phyloP scores from a whole-genome alignment of 2,797 vertebrate genomes.

The Enteromius unitaeniatus region DNA sequence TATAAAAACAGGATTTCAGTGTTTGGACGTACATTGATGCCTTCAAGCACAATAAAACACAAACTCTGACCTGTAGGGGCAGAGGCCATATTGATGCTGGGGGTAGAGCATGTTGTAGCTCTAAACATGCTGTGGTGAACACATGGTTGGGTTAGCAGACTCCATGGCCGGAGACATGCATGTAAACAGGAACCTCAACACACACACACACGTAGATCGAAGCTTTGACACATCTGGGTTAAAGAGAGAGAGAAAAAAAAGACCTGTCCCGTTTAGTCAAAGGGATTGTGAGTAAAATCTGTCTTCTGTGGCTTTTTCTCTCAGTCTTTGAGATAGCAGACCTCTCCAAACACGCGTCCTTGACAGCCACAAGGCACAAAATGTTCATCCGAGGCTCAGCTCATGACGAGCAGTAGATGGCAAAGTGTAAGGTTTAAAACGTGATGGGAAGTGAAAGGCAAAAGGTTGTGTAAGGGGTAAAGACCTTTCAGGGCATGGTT shows the following conservation, averaged over 20 bases:
- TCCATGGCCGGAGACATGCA: slow-evolving; percentile 4
- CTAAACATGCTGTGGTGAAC: slow-evolving; percentile 51
- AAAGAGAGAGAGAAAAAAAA: slow-evolving; percentile 22
- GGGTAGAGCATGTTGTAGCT: slow-evolving; percentile 24
- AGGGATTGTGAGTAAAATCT: slow-evolving; percentile 11
- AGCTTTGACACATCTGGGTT: slow-evolving; percentile 56
- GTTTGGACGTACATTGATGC: not conserved
- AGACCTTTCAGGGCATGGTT: not conserved
- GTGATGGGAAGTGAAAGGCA: slow-evolving; percentile 8
- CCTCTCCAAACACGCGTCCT: not conserved
- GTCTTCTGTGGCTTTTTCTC: slow-evolving; percentile 2
- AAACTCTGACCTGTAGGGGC: slow-evolving; percentile 10
- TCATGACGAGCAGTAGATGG: slow-evolving; percentile 1
- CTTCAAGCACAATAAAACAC: not conserved
- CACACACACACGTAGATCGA: not conserved
- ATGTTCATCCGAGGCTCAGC: not conserved
- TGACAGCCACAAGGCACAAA: slow-evolving; percentile 20
- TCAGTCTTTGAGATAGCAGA: not conserved
- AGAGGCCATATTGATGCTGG: not conserved
- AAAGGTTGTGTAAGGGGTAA: not conserved
- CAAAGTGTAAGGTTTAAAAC: not conserved
- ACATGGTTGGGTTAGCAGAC: slow-evolving; percentile 53
- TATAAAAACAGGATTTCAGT: not conserved
- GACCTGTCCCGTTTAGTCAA: slow-evolving; percentile 29
- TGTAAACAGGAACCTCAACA: slow-evolving; percentile 49